phyloP scores from a whole-genome alignment of 1,140 invertebrate species.

The Drosophila malerkotliana region DNA sequence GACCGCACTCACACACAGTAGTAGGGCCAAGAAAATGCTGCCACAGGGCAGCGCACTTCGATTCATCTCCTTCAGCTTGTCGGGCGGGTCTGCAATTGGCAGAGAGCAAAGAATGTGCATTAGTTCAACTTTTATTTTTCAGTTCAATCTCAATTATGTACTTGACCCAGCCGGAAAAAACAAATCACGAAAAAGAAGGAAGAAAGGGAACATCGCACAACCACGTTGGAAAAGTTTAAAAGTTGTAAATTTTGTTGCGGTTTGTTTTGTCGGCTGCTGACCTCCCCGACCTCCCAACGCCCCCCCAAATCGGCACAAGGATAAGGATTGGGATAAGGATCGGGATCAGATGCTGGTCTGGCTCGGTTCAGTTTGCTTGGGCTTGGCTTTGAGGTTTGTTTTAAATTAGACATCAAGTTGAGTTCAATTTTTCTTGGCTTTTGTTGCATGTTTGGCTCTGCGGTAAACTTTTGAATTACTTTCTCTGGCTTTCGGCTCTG shows the following conservation, averaged over 20 bases:
- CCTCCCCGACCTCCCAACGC: not conserved
- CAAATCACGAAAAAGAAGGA: conserved; percentile 6
- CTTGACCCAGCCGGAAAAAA: conserved; percentile 26
- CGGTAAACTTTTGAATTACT: conserved; percentile 70
- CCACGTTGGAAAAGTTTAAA: conserved; percentile 44
- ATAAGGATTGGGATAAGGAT: conserved; percentile 11
- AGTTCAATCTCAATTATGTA: conserved; percentile 72
- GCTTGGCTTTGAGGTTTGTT: conserved; percentile 59
- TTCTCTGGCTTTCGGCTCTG: conserved; percentile 49
- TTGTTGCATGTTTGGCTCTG: conserved; percentile 61
- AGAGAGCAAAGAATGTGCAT: conserved; percentile 48
- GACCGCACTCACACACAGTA: conserved; percentile 35
- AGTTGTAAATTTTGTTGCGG: conserved; percentile 78
- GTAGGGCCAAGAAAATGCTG: conserved; percentile 41
- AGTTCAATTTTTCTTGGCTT: conserved; percentile 69
- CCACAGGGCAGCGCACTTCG: conserved; percentile 33
- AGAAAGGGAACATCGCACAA: conserved; percentile 1
- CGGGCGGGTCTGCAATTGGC: conserved; percentile 48
- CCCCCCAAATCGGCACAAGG: not conserved
- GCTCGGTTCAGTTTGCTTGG: conserved; percentile 24
- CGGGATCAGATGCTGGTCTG: conserved; percentile 36
- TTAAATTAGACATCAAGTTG: conserved; percentile 76
- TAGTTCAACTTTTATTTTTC: conserved; percentile 59
- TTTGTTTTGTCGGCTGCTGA: conserved; percentile 56
- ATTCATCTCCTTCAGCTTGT: conserved; percentile 62